Base-by-base conservation (phyloP, 1,140 invertebrate genomes). In the Megalonaias nervosa region DNA sequence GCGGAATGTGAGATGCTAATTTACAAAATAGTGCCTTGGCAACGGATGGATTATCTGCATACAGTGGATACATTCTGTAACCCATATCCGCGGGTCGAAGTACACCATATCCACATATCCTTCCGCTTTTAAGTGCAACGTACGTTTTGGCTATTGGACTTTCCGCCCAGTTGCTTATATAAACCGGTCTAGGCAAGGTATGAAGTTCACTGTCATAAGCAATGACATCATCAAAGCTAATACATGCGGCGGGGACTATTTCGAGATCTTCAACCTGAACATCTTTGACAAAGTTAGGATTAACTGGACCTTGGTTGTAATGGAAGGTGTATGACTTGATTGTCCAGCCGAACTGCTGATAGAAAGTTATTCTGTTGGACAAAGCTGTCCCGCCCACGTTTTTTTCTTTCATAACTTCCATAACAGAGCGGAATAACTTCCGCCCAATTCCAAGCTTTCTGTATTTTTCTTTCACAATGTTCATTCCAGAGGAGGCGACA, bases 341-440 rank as follows among this genome's bases (percentile, higher is more conserved):
- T 26, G 79, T 85, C 83, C 81, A 85, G 11, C 83, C 83, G 67
- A 85, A 85, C 68, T 85, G 83, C 21, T 68, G 75, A 57, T 85
- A 85, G 26, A 85, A 85, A 12, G 83, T 74, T 15, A 85, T 76
- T 48, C 83, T 64, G 59, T 85, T 85, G 48, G 81, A 83, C 13
- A 85, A 73, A 1, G 83, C 68, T 0, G 83, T 85, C 5, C 81
- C 83, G 14, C 83, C 83, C 3, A 83, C 83, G 59, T 85, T 85
- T 57, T 79, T 75, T 38, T 83, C 77, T 31, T 65, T 57, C 83
- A 85, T 83, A 3, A 85, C 77, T 16, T 81, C 82, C 81, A 83
- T 83, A 6, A 85, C 81, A 14, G 71, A 65, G n/a, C 75, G 59
- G 62, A 83, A 83, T 64, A 85, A 58, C 62, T 78, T 57, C 23